These are phyloP conservation scores for Hirtodrosophila duncani DNA, from an alignment of 2,888 invertebrate species.

Conservation along the genomic window DNA sequence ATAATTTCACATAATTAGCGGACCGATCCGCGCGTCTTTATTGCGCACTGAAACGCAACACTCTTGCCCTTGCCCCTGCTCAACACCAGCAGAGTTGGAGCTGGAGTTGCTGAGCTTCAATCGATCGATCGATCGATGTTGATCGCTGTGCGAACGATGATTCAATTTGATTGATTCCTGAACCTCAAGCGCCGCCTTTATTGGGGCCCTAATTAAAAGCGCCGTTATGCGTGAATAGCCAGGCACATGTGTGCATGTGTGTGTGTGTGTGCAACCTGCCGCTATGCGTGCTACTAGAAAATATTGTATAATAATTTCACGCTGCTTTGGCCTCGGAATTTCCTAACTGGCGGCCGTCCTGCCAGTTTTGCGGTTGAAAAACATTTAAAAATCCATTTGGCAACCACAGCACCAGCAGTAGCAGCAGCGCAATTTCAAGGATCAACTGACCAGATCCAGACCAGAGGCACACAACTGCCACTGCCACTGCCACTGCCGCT, in stretches of 20 bases:
- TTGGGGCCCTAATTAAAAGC: slow-evolving; percentile 58
- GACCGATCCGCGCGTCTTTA: slow-evolving; percentile 44
- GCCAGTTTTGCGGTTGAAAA: slow-evolving; percentile 33
- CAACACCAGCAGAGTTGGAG: no score
- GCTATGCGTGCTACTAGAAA: slow-evolving; percentile 38
- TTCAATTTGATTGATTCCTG: slow-evolving; percentile 56
- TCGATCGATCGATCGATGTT: slow-evolving; percentile 22
- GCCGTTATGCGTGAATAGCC: slow-evolving; percentile 54
- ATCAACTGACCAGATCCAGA: slow-evolving; percentile 21
- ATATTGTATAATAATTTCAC: slow-evolving; percentile 40
- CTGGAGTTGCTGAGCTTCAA: not conserved
- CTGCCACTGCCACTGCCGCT: slow-evolving; percentile 21
- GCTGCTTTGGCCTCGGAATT: slow-evolving; percentile 29
- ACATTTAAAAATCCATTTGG: slow-evolving; percentile 64
- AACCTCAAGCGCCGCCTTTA: slow-evolving; percentile 42
- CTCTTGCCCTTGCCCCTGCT: slow-evolving; percentile 1
- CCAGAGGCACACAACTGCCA: no score
- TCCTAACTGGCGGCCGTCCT: not conserved
- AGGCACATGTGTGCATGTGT: not conserved
- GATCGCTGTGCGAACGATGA: slow-evolving; percentile 1
- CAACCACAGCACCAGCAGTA: slow-evolving; percentile 25
- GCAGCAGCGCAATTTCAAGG: slow-evolving; percentile 8
- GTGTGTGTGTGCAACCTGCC: slow-evolving; percentile 4
- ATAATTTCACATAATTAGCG: slow-evolving; percentile 63
- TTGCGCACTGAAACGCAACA: slow-evolving; percentile 52